A percentile compares a stretch with the other conserved stretches of the same genome.
Evolutionary conservation across 1,140 invertebrate genomes (phyloP).

Genomic region (Diuraphis noxia): DNA sequence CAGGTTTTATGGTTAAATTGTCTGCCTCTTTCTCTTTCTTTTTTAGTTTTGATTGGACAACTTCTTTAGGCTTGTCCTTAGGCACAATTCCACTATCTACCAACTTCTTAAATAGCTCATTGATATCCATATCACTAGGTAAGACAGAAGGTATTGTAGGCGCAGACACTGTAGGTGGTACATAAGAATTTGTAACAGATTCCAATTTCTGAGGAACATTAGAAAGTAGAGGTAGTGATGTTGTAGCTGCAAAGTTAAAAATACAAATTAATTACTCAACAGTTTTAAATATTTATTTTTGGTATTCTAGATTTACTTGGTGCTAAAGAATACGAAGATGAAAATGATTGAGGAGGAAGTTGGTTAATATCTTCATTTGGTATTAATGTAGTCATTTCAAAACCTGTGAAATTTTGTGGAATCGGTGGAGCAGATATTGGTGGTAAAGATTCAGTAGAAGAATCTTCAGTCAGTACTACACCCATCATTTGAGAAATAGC

Average conservation of each 20-base stretch:
- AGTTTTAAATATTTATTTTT: not conserved
- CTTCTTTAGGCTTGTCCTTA: slow-evolving; percentile 60
- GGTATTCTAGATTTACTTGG: not conserved
- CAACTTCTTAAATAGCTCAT: slow-evolving; percentile 80
- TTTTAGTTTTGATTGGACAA: slow-evolving; percentile 58
- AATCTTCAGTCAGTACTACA: slow-evolving; percentile 59
- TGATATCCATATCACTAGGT: slow-evolving; percentile 69
- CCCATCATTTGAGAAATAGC: slow-evolving; percentile 72
- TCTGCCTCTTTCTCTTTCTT: slow-evolving; percentile 49
- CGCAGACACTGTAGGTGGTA: not conserved
- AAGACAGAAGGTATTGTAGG: slow-evolving; percentile 21
- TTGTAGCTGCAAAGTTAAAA: not conserved
- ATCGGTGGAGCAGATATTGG: slow-evolving; percentile 52
- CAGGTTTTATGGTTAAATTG: slow-evolving; percentile 64
- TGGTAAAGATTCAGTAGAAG: slow-evolving; percentile 38
- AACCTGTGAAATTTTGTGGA: slow-evolving; percentile 32
- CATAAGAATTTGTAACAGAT: not conserved
- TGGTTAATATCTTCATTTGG: slow-evolving; percentile 30
- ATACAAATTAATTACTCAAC: not conserved
- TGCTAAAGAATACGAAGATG: slow-evolving; percentile 39
- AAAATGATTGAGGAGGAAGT: not conserved
- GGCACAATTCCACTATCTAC: slow-evolving; percentile 81
- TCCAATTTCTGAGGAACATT: slow-evolving; percentile 16
- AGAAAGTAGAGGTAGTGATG: not conserved
- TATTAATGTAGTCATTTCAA: not conserved